Base-by-base conservation (phyloP, 1,140 invertebrate genomes). In the Neodiprion virginianus region DNA sequence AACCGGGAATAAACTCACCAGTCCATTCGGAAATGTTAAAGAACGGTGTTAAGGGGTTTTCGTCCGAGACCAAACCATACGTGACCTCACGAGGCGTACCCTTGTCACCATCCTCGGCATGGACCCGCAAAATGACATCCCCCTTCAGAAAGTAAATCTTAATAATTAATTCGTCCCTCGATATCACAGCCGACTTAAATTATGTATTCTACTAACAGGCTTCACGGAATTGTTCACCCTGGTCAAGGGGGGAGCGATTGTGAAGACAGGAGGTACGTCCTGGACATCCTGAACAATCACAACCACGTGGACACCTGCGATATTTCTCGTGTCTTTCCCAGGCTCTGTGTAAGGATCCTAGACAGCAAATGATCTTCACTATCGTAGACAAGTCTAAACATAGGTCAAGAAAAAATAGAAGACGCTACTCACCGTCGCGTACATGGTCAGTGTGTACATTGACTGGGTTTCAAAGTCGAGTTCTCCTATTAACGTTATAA, bases 61-160 rank as follows among this genome's bases (percentile, higher is more conserved):
- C 92, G 84, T 96, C 94, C 1, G 95, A 93, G 21, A 96, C 92
- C 70, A 97, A 89, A 11, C 94, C 94, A 80, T 96, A 97, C 83
- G 93, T 92, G 65, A 97, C 92, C 79, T 94, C 92, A 67, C 95
- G 90, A 4, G 95, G 95, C 65, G 93, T 93, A 1, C 95, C 95
- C 84, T 94, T 94, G 83, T 97, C 96, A 3, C 96, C 96, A 85
- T 97, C 96, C 86, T 96, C 93, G n/a, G 96, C 96, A 76, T 92
- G 91, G 1, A 97, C 94, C 86, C 91, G 91, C 14, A 95, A 82
- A 75, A 94, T 85, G 12, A 89, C 78, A 53, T 91, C 90, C 9
- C 91, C 93, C 93, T 94, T 76, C 28, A 67, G 80, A 82, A 76
- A 66, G 69, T n/a, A 70, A 50, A 67, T 73, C 66, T 23, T 70